Base-by-base conservation (phyloP, 2,888 invertebrate species). In the Gibbula magus region DNA sequence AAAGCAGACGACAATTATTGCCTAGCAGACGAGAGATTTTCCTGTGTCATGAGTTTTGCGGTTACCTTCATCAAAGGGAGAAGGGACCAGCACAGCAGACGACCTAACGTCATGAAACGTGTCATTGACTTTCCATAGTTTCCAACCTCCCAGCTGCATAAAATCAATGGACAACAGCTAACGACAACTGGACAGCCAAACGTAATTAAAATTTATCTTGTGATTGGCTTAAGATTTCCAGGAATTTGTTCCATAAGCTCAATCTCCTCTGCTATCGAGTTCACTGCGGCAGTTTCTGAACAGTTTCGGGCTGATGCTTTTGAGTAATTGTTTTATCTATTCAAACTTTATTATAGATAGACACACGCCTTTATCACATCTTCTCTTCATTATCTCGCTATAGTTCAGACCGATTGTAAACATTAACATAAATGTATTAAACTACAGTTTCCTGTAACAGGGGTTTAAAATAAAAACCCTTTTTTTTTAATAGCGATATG, bases 191-290 rank as follows among this genome's bases (percentile, higher is more conserved):
- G 39, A 70, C 70, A 70, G 35, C 70, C 35, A 70, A 39, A 70
- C n/a, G 70, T 70, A 70, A 70, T 70, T 70, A 39, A 70, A 70
- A 70, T 70, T 70, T 70, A 70, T 32, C 70, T 39, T 70, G 35
- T 39, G 16, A 70, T 70, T 10, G 18, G 70, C 20, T 20, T 70
- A 29, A 35, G 35, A 39, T 70, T 70, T 70, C 70, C 39, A 35
- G 70, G 16, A 10, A 35, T 35, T 70, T 20, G 32, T 13, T 35
- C 70, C 32, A 45, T 45, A 13, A 45, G 45, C 10, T 35, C 1
- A 45, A 45, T 45, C 45, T 45, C 45, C 45, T 45, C 10, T 45
- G 10, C 45, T 45, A 45, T 45, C 13, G 5, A 13, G 13, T 45
- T 45, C 13, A 45, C 5, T 35, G 10, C 45, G 8, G 45, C 10